Conservation (phyloP, 1,140 invertebrate species). For the Drosophila paulistorum region DNA sequence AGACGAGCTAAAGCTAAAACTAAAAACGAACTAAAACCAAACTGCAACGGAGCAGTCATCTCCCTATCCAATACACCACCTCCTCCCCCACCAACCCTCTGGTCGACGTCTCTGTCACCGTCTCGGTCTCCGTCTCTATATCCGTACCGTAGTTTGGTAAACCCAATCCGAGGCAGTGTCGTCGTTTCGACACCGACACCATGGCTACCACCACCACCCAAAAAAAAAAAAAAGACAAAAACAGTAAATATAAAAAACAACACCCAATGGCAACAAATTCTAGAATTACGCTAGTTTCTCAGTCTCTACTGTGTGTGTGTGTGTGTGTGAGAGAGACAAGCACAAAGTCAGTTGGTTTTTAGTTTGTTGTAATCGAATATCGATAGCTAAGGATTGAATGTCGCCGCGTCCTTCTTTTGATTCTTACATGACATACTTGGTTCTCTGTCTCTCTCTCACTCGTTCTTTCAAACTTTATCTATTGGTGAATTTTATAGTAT, state of each 20-base stretch:
- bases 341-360: conserved; percentile 76
- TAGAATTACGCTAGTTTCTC: conserved; percentile 81
- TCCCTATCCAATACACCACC: background rate
- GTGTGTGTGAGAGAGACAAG: conserved; percentile 40
- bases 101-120: background rate
- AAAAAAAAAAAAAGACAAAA: conserved; percentile 37
- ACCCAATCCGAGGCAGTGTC: conserved; percentile 44
- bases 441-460: conserved; percentile 25
- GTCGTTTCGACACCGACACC: conserved; percentile 23
- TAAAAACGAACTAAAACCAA: conserved; percentile 68
- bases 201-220: conserved; percentile 48
- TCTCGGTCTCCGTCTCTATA: conserved; percentile 17
- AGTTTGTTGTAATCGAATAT: conserved; percentile 81
- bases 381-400: conserved; percentile 81
- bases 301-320: conserved; percentile 32
- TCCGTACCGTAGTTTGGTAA: conserved; percentile 36
- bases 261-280: conserved; percentile 68
- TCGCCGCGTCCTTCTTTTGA: conserved; percentile 76
- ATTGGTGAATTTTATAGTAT: conserved; percentile 12
- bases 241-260: conserved; percentile 36
- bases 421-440: conserved; percentile 79
- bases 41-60: conserved; percentile 60
- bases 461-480: conserved; percentile 35
- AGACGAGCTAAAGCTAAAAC: conserved; percentile 39
- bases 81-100: background rate